Base-by-base conservation (phyloP, 2,113 vertebrate genomes). In the Mesitornis unicolor region DNA sequence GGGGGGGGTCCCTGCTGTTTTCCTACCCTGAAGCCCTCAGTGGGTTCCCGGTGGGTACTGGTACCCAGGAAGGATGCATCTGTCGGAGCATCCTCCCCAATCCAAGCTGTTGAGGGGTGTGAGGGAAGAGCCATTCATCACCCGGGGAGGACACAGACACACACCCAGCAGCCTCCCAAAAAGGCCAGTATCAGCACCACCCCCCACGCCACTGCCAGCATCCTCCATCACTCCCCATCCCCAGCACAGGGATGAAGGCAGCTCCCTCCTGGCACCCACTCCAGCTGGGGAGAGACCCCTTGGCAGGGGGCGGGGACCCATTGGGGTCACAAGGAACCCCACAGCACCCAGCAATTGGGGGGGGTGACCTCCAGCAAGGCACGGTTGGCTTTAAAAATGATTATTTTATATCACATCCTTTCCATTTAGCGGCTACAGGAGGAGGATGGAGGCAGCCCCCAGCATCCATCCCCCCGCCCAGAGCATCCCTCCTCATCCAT, bases 341-440 rank as follows among this genome's bases (percentile, higher is more conserved):
- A 0, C 5, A 10, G 43, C 7, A 5, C 8, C n/a, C 8, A 6
- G 18, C 35, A 42, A 0, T 59, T 28, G 35, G 33, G 1, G 2
- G 4, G 10, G 16, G 31, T 5, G 21, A 57, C 36, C 9, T 29
- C 21, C 42, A 14, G 29, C 35, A 68, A 68, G 22, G 22, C 61
- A 29, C n/a, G 19, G 3, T 0, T 17, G 15, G 21, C 28, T n/a
- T 85, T 70, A 68, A 75, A 59, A 88, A 53, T 3, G 0, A 10
- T 13, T 3, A 5, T 17, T 83, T 90, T 43, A 24, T 50, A 16
- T 5, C 1, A 8, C 21, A 9, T 5, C 21, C 16, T 56, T 48
- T 68, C 45, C 54, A 3, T 19, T 47, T 4, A 28, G 67, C 29
- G 3, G 24, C 67, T 35, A 22, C 1, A 7, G 35, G 48, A 77